Evolutionary conservation across 37 sponge, comb jelly and placozoan species (phyloP), one percentile per base, ranked within the genome.

Genomic region (Theonella swinhoei): DNA sequence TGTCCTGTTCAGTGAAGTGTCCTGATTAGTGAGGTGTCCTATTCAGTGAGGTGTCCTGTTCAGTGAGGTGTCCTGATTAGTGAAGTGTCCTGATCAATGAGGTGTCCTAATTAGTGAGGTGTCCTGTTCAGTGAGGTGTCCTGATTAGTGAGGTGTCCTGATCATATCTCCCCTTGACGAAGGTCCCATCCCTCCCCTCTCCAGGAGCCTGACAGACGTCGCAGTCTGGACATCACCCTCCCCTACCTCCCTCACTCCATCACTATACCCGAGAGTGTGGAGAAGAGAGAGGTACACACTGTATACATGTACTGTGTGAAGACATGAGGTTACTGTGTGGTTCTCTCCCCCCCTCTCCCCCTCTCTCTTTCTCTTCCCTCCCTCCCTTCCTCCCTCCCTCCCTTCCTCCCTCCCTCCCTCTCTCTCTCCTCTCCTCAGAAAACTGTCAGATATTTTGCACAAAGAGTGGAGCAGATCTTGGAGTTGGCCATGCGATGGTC

Each of bases 401-500:
- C 61, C 61, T 59, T 59, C 61, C 20, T 20, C 8, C 22, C 7
- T 29, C 39, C 22, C 37, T 72, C 7, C 22, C 73, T 72, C 23
- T 8, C 38, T 59, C 54, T 38, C 72, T 67, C 8, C 8, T 30
- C 69, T 47, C 35, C n/a, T 3, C 76, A 90, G 93, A 79, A 80
- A 77, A 85, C 87, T 58, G 87, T 89, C 3, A 74, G 72, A 30
- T 75, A 89, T 60, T 93, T 90, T 81, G 90, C 93, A 17, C 78
- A 33, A 17, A 74, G 93, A 1, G 89, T 86, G 67, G 74, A 85
- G 61, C 85, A 93, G 58, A 85, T 93, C 43, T 2, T 93, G 40
- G 83, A 89, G 38, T 42, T 83, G 30, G 93, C 93, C 9, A 67
- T 93, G 24, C 61, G 78, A 36, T 93, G 93, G 90, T 70, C 87